Percentiles rank a stretch among this genome's conserved stretches.
Evolutionary conservation across 2,113 vertebrate genomes (phyloP).

Genomic region (Melospiza georgiana): DNA sequence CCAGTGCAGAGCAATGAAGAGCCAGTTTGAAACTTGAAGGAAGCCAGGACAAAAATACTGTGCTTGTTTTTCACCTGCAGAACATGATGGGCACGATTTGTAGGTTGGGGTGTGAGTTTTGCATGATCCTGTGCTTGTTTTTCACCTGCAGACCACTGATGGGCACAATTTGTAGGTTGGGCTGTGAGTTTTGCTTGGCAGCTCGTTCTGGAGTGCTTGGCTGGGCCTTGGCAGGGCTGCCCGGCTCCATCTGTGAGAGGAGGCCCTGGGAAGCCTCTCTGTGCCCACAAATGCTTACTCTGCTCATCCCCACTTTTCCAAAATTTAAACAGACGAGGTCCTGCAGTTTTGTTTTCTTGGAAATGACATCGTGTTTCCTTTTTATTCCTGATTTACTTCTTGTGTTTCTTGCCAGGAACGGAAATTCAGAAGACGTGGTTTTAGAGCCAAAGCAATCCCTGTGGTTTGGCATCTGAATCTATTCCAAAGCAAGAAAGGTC

Average conservation of each 20-base stretch:
- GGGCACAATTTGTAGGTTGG: not conserved
- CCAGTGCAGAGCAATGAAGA: rapidly evolving
- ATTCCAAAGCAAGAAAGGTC: not conserved
- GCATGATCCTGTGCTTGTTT: not conserved
- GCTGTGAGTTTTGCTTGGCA: not conserved
- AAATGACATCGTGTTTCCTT: not conserved
- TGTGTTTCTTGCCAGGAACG: not conserved
- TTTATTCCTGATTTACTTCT: not conserved
- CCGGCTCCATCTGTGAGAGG: not conserved
- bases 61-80: not conserved
- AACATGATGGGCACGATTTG: not conserved
- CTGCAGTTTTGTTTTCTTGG: not conserved
- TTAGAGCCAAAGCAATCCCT: not conserved
- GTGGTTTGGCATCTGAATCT: not conserved
- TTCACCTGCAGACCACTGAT: not conserved
- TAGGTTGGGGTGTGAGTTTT: no score
- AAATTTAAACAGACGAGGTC: not conserved
- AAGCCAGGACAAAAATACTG: not conserved
- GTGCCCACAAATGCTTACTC: not conserved
- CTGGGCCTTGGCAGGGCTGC: not conserved
- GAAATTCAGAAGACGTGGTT: not conserved
- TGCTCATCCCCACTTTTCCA: not conserved
- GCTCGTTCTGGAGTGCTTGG: not conserved
- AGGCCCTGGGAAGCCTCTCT: not conserved
- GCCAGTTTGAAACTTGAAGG: not conserved